Base-by-base conservation (phyloP, 2,113 vertebrate genomes). In the Toxotes chatareus region DNA sequence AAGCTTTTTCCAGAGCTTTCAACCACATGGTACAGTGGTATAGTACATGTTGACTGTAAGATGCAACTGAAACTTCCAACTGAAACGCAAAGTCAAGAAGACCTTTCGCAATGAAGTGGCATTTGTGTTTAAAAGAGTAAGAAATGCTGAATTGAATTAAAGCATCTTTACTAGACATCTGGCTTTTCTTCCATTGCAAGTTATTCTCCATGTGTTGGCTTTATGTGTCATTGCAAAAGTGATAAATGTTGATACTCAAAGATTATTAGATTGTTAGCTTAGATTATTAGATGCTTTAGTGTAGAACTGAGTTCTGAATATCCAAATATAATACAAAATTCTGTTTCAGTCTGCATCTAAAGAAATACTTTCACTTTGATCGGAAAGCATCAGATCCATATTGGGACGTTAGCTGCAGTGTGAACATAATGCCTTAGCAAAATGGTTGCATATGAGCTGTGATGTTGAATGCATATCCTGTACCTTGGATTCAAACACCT, bases 401-500 rank as follows among this genome's bases (percentile, higher is more conserved):
- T 6, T 12, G 3, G 10, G 34, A 57, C 51, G 7, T 59, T 12
- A 57, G 42, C 32, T 66, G 13, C 12, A 55, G 23, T 46, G 16
- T 78, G n/a, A 68, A 47, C 7, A n/a, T 19, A 7, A 51, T 13
- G 3, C 6, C 1, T 51, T 61, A 14, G 59, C 51, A 2, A 46
- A 61, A 23, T 63, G 14, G 7, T 21, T 53, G 46, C 42, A 12
- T 44, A 44, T 8, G 12, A 44, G 42, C 42, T 53, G 69, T 47
- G 27, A 38, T 60, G 23, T 9, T 38, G 32, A 10, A 13, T 34
- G 27, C 7, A 49, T 7, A 17, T 55, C 17, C 51, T 23, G 9
- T 91, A 99, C 98, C 95, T 98, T 99, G 88, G 96, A 91, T 86
- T 99, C 96, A 40, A 99, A 99, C 80, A 99, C 97, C 94, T 98